Evolutionary conservation across 2,113 vertebrate genomes (phyloP).

Genomic region (Butorides virescens): DNA sequence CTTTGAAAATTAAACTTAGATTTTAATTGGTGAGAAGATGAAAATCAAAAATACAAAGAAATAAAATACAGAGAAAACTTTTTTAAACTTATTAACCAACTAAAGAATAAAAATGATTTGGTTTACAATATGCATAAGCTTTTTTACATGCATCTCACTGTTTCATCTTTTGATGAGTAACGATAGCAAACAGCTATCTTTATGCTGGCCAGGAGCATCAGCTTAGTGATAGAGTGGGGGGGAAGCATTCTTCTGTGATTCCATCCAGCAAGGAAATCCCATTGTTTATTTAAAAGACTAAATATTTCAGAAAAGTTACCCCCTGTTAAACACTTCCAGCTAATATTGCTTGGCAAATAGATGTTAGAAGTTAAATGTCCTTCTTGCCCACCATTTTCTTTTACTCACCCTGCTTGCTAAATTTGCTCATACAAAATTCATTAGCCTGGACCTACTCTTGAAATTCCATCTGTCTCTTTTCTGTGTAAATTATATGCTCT

Average conservation of each 20-base stretch:
- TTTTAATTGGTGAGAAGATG: neutral
- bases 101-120: neutral
- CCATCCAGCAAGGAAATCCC: rapidly evolving
- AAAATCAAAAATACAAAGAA: neutral
- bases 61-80: neutral
- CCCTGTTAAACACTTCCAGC: neutral
- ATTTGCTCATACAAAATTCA: neutral
- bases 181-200: neutral
- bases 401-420: neutral
- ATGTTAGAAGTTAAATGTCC: neutral
- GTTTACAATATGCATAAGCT: neutral
- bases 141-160: neutral
- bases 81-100: neutral
- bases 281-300: neutral
- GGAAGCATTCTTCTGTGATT: neutral
- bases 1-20: neutral
- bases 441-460: neutral
- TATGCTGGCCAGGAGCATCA: neutral
- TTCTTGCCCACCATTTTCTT: neutral
- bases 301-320: neutral
- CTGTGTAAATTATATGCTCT: neutral
- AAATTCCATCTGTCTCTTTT: neutral
- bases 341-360: neutral
- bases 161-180: neutral
- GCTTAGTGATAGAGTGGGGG: neutral